These are phyloP conservation scores for Scytalopus superciliaris DNA, from an alignment of 2,113 vertebrate genomes.

Conservation along the genomic window DNA sequence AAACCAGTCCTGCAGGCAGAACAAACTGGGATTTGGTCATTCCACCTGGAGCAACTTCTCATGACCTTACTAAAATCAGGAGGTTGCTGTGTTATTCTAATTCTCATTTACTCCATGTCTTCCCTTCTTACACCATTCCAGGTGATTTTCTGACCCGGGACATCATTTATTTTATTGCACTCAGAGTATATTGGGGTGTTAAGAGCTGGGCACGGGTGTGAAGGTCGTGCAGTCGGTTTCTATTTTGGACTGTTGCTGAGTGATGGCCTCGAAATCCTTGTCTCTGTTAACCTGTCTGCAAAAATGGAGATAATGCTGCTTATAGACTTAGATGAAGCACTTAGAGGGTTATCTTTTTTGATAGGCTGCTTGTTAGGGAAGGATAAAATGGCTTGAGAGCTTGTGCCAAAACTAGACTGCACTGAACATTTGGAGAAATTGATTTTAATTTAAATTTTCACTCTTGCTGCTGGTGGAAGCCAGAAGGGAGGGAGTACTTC, in stretches of 20 bases:
- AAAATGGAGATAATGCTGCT: slow-evolving; percentile 50
- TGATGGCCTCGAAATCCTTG: slow-evolving; percentile 12
- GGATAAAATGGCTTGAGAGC: slow-evolving; percentile 47
- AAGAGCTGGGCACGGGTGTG: background rate
- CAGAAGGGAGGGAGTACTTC: slow-evolving; percentile 50
- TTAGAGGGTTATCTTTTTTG: slow-evolving; percentile 59
- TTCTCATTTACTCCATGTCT: background rate
- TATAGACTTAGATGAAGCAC: slow-evolving; percentile 3
- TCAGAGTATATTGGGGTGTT: background rate
- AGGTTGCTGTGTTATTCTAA: background rate
- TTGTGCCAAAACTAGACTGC: slow-evolving; percentile 58
- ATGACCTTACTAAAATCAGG: background rate
- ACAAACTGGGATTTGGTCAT: background rate
- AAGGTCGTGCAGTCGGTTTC: slow-evolving; percentile 21
- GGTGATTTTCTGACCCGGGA: background rate
- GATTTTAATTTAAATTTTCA: slow-evolving; percentile 57
- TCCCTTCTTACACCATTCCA: background rate
- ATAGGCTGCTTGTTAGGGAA: slow-evolving; percentile 59
- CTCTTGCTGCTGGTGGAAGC: slow-evolving; percentile 40
- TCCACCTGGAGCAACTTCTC: background rate
- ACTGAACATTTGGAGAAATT: slow-evolving; percentile 60
- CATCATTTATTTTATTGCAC: background rate
- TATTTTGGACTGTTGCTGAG: slow-evolving; percentile 21
- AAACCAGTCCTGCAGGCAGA: background rate
- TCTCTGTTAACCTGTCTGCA: slow-evolving; percentile 48